Evolutionary conservation across 2,797 vertebrate genomes (phyloP), one percentile per base, ranked within the genome.

Genomic region (Fringilla coelebs): DNA sequence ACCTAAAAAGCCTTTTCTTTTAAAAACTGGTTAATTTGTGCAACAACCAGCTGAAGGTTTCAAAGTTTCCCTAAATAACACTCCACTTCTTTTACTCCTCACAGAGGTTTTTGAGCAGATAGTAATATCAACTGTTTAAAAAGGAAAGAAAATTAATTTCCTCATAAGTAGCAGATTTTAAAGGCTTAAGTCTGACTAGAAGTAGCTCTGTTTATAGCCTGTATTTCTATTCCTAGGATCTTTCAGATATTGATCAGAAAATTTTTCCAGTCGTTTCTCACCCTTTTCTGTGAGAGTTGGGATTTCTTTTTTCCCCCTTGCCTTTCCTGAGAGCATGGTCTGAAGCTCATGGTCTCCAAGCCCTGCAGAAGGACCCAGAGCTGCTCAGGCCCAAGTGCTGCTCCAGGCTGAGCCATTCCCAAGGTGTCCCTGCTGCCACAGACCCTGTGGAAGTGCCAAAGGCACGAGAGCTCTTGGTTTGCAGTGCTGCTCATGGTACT

Each of bases 91-190:
- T 78, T 66, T 61, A 71, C n/a, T 88, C 11, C 20, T 88, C 7
- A 21, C 21, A 18, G 81, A 55, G 31, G 7, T 55, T 94, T 91
- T 82, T 26, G 26, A 71, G 65, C 31, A 88, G 57, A 28, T 10
- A 73, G 28, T 76, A n/a, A 25, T 55, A 31, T 6, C 19, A 31
- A 5, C 65, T 57, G 45, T 68, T 86, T 54, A 48, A 77, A 93
- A 89, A 88, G 74, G 38, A 73, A 82, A 46, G 52, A 62, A 87
- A 74, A 72, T 52, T 9, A 49, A 57, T 75, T 17, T 5, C 48
- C 38, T 90, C n/a, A 7, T 34, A 89, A 90, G 70, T 36, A 89
- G 75, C 62, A 84, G 58, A 67, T 91, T 93, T 86, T 68, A 78
- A 92, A 92, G 73, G 76, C 41, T 90, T 52, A 45, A 61, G 29